Evolutionary conservation across 2,113 vertebrate species (phyloP).

Genomic region (Callithrix jacchus): DNA sequence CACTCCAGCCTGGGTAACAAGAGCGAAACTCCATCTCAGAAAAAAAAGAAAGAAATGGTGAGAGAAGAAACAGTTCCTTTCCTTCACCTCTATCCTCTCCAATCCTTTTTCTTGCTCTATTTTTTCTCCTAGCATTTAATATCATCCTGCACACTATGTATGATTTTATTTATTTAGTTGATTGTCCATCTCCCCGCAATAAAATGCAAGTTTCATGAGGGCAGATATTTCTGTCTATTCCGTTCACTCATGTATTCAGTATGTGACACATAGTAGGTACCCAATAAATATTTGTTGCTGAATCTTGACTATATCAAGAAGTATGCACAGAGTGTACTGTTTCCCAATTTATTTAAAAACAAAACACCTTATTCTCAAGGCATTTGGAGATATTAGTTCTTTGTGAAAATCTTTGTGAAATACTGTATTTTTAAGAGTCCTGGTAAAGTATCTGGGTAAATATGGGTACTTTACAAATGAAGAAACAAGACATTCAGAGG

Average conservation of each 20-base stretch:
- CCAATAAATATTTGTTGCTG: not conserved
- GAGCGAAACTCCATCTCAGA: no score
- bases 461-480: not conserved
- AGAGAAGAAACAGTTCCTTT: not conserved
- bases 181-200: not conserved
- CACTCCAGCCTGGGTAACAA: no score
- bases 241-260: not conserved
- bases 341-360: not conserved
- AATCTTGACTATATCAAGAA: not conserved
- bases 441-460: not conserved
- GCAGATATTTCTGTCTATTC: not conserved
- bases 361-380: not conserved
- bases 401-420: not conserved
- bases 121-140: not conserved
- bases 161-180: conserved; percentile 4
- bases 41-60: not conserved
- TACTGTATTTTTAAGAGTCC: not conserved
- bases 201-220: not conserved
- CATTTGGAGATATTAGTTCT: not conserved
- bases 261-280: not conserved
- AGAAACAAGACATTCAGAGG: not conserved
- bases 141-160: not conserved
- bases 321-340: not conserved
- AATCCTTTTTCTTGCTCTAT: not conserved
- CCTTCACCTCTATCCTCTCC: not conserved